Percentiles rank a stretch among this genome's conserved stretches.
Conservation (phyloP, 1,140 invertebrate genomes). For the Aplysia californica region DNA sequence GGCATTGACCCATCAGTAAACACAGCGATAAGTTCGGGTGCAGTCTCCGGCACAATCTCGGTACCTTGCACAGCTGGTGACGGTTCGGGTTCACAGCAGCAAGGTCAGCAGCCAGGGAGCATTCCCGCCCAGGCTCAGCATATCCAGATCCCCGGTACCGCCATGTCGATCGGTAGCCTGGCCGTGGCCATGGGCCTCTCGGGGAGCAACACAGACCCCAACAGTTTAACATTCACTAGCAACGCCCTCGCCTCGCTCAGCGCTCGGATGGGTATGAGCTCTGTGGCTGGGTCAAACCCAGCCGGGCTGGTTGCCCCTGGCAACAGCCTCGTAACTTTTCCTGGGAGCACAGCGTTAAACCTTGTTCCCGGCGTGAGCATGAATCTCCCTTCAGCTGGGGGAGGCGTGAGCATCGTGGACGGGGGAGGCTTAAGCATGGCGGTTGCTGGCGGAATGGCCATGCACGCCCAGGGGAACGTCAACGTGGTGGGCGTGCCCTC, state of each 20-base stretch:
- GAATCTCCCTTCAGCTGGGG: background rate
- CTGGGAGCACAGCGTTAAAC: conserved; percentile 11
- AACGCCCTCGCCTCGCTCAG: conserved; percentile 20
- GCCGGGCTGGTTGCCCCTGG: conserved; percentile 12
- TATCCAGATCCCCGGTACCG: conserved; percentile 21
- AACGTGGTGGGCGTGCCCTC: background rate
- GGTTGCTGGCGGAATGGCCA: conserved; percentile 7
- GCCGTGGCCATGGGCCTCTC: conserved; percentile 30
- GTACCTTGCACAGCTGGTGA: conserved; percentile 12
- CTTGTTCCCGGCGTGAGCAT: conserved; percentile 17
- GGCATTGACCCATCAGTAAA: conserved; percentile 12
- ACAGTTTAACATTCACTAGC: conserved; percentile 25
- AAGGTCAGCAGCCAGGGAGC: background rate
- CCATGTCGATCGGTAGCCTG: conserved; percentile 24
- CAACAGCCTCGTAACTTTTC: conserved; percentile 21
- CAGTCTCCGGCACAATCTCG: conserved; percentile 7
- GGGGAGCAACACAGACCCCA: conserved; percentile 19
- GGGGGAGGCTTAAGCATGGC: conserved; percentile 20
- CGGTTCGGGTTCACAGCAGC: conserved; percentile 3
- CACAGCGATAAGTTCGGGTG: background rate
- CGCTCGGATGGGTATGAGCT: conserved; percentile 28
- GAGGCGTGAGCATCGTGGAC: conserved; percentile 20
- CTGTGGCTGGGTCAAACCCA: conserved; percentile 4
- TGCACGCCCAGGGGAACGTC: background rate
- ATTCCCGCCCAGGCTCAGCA: conserved; percentile 11